Evolutionary conservation across 2,113 vertebrate genomes (phyloP), one percentile per base, ranked within the genome.

Genomic region (Lagopus leucura): DNA sequence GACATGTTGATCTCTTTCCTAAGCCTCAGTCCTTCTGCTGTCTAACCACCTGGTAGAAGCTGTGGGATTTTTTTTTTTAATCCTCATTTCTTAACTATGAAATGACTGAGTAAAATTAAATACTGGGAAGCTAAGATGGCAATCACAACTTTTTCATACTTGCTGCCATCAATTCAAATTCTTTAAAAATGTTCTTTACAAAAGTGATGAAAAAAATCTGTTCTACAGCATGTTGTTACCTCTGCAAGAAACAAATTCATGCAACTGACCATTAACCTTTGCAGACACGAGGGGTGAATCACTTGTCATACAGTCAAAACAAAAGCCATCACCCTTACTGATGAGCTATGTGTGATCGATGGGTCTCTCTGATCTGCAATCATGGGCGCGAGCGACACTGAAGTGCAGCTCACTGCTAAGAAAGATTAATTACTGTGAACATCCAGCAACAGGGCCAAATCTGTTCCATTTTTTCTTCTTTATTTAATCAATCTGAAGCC

Each of bases 1-100:
- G 80, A 76, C 60, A 94, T 72, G n/a, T 82, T 74, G 75, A 91
- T 64, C 82, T 70, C 84, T 32, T 70, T 89, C 60, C 32, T 54
- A 86, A 88, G 34, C 43, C 85, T 92, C 54, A 82, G 27, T 66
- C 63, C 18, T 91, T 78, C 7, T 85, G 47, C 28, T 70, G 60
- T n/a, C 57, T 84, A 70, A 85, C 9, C 50, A 92, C 73, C 32
- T 48, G 32, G 11, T 3, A 80, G 52, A 54, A 61, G 6, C 13
- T 63, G 30, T 57, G 14, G 16, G 17, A 38, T 7, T 22, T 79
- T 85, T 34, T 28, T 30, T 43, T 14, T n/a, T 19, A 82, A 52
- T 36, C 27, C 69, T 52, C 54, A 5, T n/a, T 82, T 81, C 73
- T 87, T 57, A 91, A 60, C 40, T 0, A 0, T n/a, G 79, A 38